Base-by-base conservation (phyloP, 2,888 invertebrate species). In the Bombylius major region DNA sequence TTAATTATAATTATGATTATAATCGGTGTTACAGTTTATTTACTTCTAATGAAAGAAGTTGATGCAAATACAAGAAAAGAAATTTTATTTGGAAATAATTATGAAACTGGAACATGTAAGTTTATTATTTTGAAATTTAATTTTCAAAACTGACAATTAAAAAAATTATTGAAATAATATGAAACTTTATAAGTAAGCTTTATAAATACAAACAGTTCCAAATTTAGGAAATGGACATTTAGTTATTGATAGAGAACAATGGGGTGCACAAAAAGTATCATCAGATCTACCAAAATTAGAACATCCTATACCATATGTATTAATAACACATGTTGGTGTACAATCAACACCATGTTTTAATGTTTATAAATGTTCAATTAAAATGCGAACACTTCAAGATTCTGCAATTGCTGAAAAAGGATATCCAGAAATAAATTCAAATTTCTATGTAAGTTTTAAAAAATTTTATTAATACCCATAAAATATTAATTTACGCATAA, bases 301-400 rank as follows among this genome's bases (percentile, higher is more conserved):
- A 5, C 67, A 67, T 57, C 78, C 79, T 23, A 71, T 75, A 36
- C 69, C 73, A 3, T 74, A 76, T 59, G 76, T 78, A 0, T 63
- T 79, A 3, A 71, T 80, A 50, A 76, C 77, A 13, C 79, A 80
- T 60, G 76, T 80, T 1, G 79, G 73, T 3, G 76, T 76, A 31
- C 67, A 68, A 57, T 67, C 71, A 7, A 58, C 47, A 6, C 68
- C 73, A 33, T 80, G 79, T 60, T 55, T 56, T 11, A 74, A 67
- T 55, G 65, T 75, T 45, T 64, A 68, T 42, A 68, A 66, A 34
- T 80, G 80, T 62, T 71, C 75, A 31, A 65, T 66, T 44, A 71
- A 72, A 61, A 75, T 79, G 70, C 68, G 70, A 36, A 70, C 72
- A 44, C 71, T 77, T 46, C 78, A 79, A 63, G 70, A 73, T 56